A percentile compares a stretch with the other conserved stretches of the same genome.
phyloP scores from a whole-genome alignment of 1,140 invertebrate species.

The Antheraea pernyi region DNA sequence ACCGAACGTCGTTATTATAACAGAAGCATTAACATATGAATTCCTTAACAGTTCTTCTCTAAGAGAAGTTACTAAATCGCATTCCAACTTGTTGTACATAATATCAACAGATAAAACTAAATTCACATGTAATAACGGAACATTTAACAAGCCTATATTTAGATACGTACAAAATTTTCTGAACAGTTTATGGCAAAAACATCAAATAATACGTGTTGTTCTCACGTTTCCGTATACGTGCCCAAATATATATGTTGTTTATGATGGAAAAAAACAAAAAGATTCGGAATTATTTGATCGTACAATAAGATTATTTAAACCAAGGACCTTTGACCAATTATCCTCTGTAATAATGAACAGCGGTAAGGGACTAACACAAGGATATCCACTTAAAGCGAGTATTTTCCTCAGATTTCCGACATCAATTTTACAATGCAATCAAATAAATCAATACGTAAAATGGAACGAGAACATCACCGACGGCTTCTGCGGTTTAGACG shows the following conservation, averaged over 20 bases:
- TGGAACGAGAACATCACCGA: conserved; percentile 16
- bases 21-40: conserved; percentile 10
- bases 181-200: conserved; percentile 36
- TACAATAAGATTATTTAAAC: conserved; percentile 24
- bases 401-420: conserved; percentile 40
- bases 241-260: conserved; percentile 25
- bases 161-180: conserved; percentile 22
- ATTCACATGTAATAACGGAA: conserved; percentile 26
- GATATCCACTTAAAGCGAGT: conserved; percentile 30
- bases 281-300: conserved; percentile 26
- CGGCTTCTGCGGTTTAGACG: conserved; percentile 35
- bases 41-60: conserved; percentile 2
- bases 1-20: conserved; percentile 19
- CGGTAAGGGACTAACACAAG: conserved; percentile 11
- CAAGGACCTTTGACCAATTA: conserved; percentile 8
- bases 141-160: conserved; percentile 16
- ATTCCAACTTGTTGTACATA: conserved; percentile 27
- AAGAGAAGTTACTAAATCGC: conserved; percentile 14
- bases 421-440: conserved; percentile 22
- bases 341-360: background rate
- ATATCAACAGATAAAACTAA: conserved; percentile 14
- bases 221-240: conserved; percentile 29
- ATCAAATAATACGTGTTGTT: conserved; percentile 19
- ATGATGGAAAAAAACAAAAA: conserved; percentile 20
- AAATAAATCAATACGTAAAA: conserved; percentile 19